These are phyloP conservation scores for Dicrurus megarhynchus DNA, from an alignment of 2,113 vertebrate genomes.

Conservation along the genomic window DNA sequence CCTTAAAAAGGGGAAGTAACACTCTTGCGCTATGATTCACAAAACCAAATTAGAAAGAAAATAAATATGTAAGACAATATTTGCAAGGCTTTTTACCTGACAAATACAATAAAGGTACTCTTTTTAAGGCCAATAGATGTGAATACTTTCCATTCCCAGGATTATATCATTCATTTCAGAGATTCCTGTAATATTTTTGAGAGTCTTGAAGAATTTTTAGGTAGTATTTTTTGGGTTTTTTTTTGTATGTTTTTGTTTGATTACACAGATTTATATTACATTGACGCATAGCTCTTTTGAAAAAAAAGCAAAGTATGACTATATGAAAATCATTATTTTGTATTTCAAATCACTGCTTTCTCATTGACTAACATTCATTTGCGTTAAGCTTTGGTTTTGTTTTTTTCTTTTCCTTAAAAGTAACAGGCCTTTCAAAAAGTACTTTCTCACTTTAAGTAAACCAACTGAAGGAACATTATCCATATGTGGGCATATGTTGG, in stretches of 20 bases:
- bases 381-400: neutral
- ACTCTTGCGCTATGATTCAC: neutral
- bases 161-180: neutral
- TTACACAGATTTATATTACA: neutral
- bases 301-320: neutral
- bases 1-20: neutral
- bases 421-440: neutral
- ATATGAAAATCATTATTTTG: neutral
- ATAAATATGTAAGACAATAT: neutral
- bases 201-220: neutral
- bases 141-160: neutral
- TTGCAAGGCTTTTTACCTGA: neutral
- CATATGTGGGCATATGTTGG: neutral
- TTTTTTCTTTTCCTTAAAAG: neutral
- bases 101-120: neutral
- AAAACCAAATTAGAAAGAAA: neutral
- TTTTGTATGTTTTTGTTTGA: neutral
- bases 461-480: neutral
- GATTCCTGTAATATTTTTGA: neutral
- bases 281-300: neutral
- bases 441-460: neutral
- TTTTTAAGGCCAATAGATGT: neutral
- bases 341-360: neutral
- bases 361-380: neutral
- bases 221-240: fast-evolving